Evolutionary conservation across 2,113 vertebrate genomes (phyloP), one percentile per base, ranked within the genome.

Genomic region (Phasianus colchicus): DNA sequence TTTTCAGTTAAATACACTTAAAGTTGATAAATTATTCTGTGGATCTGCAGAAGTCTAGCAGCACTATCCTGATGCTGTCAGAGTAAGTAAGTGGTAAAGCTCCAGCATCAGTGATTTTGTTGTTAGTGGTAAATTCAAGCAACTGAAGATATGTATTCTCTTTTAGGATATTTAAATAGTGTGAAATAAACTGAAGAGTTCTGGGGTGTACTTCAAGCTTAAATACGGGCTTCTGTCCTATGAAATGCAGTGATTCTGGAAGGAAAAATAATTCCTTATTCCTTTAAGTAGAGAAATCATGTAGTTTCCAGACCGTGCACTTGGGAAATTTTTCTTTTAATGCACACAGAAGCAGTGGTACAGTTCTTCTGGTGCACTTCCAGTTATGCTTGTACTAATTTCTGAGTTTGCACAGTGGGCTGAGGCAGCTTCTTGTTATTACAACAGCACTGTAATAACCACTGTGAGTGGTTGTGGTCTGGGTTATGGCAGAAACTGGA

Each of bases 81-180:
- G 98, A 98, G 98, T 98, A 97, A 98, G 97, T 97, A 97, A 98
- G 97, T 97, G 98, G 94, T 91, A 97, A 98, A 98, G 98, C 98
- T 99, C 98, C 98, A 99, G 98, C 98, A 99, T 99, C 98, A 98
- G 98, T 98, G 98, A 99, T 99, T 99, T 99, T 99, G 98, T 99
- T 98, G 98, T 98, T 97, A 97, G 95, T 98, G 97, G 97, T 97
- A 81, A 96, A 98, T 94, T 76, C 83, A 84, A 95, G 76, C 98
- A 81, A 89, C 97, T 40, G 87, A 76, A 96, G 48, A 20, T 63
- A 20, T 63, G 36, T 13, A 45, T 45, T 48, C 45, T 45, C 69
- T 80, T 66, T 48, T 42, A 67, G 55, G 42, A 61, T 84, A 50
- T 82, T 70, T 89, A 52, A 87, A 40, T 60, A 76, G n/a, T 22